These are phyloP conservation scores for Limnephilus marmoratus DNA, from an alignment of 2,888 invertebrate species.

Conservation along the genomic window DNA sequence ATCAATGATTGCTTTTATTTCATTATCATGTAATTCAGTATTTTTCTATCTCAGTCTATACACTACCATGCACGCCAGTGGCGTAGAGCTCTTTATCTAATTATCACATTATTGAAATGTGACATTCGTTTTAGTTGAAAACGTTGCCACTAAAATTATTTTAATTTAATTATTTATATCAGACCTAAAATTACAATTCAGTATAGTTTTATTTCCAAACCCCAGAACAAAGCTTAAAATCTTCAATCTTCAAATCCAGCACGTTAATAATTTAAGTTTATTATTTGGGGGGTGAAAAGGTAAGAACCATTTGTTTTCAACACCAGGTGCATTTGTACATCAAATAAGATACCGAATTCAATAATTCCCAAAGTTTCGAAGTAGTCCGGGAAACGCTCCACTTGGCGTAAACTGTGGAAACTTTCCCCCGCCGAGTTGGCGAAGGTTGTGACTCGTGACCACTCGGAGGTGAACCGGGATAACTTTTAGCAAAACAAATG, in stretches of 20 bases:
- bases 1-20: too few relatives aligned
- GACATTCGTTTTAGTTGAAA: too few relatives aligned
- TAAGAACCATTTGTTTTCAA: neutral
- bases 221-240: neutral
- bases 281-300: neutral
- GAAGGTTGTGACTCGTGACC: conserved; percentile 40
- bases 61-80: too few relatives aligned
- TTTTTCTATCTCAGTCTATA: too few relatives aligned
- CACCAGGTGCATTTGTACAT: conserved; percentile 21
- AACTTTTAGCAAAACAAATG: conserved; percentile 17
- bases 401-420: conserved; percentile 21
- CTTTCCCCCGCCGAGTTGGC: conserved; percentile 16
- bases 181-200: neutral
- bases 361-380: conserved; percentile 26
- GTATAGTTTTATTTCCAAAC: neutral
- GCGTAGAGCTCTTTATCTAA: too few relatives aligned
- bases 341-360: conserved; percentile 28
- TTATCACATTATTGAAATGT: too few relatives aligned
- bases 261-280: neutral
- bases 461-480: conserved; percentile 29
- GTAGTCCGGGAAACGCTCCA: conserved; percentile 15
- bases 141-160: too few relatives aligned
- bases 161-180: too few relatives aligned
- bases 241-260: neutral
- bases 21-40: too few relatives aligned